Conservation (phyloP, 2,888 invertebrate genomes). For the Xestobium rufovillosum region DNA sequence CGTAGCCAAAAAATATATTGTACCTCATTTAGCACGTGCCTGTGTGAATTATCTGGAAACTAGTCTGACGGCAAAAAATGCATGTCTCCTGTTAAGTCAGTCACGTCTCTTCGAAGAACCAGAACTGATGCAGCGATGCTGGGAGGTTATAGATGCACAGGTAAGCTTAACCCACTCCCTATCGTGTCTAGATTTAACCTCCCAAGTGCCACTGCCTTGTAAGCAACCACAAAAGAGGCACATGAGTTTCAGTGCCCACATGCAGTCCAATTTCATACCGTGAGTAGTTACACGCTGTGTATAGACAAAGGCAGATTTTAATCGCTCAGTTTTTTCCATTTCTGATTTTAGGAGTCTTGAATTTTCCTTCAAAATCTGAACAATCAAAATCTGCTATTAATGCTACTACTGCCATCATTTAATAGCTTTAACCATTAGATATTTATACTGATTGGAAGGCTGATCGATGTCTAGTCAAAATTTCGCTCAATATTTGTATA, state of each 20-base stretch:
- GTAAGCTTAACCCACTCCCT: slow-evolving; percentile 52
- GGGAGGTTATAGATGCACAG: slow-evolving; percentile 97
- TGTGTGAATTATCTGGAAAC: slow-evolving; percentile 95
- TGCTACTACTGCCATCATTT: slow-evolving; percentile 21
- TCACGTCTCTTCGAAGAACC: slow-evolving; percentile 94
- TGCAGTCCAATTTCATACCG: slow-evolving; percentile 13
- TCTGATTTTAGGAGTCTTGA: too few relatives aligned
- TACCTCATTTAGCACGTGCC: slow-evolving; percentile 86
- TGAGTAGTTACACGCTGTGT: background rate
- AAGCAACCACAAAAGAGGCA: slow-evolving; percentile 30
- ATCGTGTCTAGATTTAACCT: slow-evolving; percentile 37
- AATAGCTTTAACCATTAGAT: slow-evolving; percentile 13
- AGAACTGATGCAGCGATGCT: slow-evolving; percentile 92
- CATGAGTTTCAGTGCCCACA: slow-evolving; percentile 33
- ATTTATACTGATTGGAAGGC: slow-evolving; percentile 18
- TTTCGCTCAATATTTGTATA: slow-evolving; percentile 26
- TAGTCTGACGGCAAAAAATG: slow-evolving; percentile 92
- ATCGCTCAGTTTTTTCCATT: too few relatives aligned
- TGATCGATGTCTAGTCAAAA: slow-evolving; percentile 24
- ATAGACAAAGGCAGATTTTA: slow-evolving; percentile 5
- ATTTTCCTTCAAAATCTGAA: slow-evolving; percentile 6
- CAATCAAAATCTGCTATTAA: slow-evolving; percentile 2
- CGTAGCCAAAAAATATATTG: slow-evolving; percentile 95
- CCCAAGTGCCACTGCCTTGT: slow-evolving; percentile 14
- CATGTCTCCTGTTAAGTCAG: slow-evolving; percentile 90